A percentile compares a stretch with the other conserved stretches of the same genome.
Conservation (phyloP, 1,140 invertebrate species). For the Heliconius hewitsoni region DNA sequence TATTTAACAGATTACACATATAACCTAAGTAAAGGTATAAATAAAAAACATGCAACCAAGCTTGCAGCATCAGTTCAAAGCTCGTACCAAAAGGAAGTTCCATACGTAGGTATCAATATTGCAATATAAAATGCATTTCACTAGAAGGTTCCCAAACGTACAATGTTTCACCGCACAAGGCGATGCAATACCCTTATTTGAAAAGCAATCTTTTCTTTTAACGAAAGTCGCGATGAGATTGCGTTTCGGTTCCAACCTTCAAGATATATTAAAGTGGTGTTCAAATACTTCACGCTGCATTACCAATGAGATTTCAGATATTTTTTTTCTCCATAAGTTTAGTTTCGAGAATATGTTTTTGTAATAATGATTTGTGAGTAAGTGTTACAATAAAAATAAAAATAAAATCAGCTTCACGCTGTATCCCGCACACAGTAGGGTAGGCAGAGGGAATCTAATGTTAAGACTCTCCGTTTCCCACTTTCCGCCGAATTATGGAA, state of each 20-base stretch:
- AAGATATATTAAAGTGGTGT: conserved; percentile 22
- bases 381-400: neutral
- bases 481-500: no score
- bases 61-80: neutral
- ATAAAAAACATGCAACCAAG: neutral
- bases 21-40: neutral
- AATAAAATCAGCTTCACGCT: no score
- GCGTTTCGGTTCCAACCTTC: conserved; percentile 16
- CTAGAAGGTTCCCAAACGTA: neutral
- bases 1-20: neutral
- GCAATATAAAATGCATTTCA: conserved; percentile 9
- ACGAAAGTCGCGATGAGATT: conserved; percentile 36
- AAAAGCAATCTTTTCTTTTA: conserved; percentile 32
- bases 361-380: neutral
- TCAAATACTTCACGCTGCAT: conserved; percentile 17
- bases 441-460: no score
- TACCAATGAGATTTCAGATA: conserved; percentile 11
- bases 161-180: conserved; percentile 10
- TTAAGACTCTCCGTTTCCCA: no score
- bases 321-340: neutral
- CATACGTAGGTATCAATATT: neutral
- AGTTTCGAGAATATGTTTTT: neutral
- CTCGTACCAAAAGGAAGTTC: neutral
- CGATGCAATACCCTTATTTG: conserved; percentile 25
- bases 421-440: no score